These are phyloP conservation scores for Tringa solitaria DNA, from an alignment of 2,113 vertebrate genomes.

Conservation along the genomic window DNA sequence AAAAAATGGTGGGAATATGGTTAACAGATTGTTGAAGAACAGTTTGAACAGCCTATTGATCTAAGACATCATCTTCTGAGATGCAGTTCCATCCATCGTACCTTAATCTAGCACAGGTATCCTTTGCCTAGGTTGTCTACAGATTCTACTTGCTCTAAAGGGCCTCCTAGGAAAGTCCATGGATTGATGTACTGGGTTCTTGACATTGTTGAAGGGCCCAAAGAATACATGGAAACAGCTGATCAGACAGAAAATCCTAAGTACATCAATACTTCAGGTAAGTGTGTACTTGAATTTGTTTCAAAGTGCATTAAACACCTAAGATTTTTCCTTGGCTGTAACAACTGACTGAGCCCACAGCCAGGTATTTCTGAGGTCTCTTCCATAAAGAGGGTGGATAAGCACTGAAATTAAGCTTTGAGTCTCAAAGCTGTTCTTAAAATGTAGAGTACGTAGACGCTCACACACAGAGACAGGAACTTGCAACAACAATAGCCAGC, in stretches of 20 bases:
- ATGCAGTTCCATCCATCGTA: not conserved
- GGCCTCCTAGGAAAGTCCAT: not conserved
- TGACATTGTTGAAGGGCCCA: not conserved
- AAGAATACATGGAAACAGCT: not conserved
- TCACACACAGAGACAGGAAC: not conserved
- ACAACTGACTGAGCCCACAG: not conserved
- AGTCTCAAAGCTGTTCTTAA: not conserved
- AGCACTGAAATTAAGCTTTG: not conserved
- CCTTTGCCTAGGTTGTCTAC: not conserved
- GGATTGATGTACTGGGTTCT: not conserved
- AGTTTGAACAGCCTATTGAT: not conserved
- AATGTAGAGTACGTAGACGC: not conserved
- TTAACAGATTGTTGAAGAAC: not conserved
- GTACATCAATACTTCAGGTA: not conserved
- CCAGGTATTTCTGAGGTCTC: not conserved
- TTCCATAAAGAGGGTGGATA: not conserved
- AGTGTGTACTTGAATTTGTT: not conserved
- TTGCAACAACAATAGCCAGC: not conserved
- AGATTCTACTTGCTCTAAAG: not conserved
- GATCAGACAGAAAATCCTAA: not conserved
- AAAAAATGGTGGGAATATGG: not conserved
- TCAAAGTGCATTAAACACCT: not conserved
- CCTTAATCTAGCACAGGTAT: not conserved
- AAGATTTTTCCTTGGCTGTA: not conserved
- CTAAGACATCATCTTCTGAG: not conserved